These are phyloP conservation scores for Cetoscarus ocellatus DNA, from an alignment of 2,797 vertebrate species.

Conservation along the genomic window DNA sequence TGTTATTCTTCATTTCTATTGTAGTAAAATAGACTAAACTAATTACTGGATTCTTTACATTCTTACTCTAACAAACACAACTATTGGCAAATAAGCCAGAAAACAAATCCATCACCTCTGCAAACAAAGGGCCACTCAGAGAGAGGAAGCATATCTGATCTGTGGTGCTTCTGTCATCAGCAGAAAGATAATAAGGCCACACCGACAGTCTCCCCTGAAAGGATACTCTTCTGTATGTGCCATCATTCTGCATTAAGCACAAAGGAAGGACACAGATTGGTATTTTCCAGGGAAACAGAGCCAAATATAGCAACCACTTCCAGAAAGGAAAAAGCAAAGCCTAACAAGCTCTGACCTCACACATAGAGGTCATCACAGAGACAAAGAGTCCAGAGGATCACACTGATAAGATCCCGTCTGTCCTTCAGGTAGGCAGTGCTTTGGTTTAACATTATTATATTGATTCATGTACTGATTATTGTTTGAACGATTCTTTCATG, in stretches of 20 bases:
- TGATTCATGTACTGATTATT: not conserved
- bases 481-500: not conserved
- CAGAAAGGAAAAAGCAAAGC: constrained; percentile 49
- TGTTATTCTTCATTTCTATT: not conserved
- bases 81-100: constrained; percentile 6
- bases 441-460: constrained; percentile 4
- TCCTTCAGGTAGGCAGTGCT: not conserved
- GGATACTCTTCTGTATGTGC: constrained; percentile 57
- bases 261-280: constrained; percentile 48
- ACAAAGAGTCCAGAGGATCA: not conserved
- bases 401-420: constrained; percentile 4
- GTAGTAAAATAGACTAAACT: not conserved
- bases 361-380: not conserved
- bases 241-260: constrained; percentile 60
- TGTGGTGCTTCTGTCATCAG: constrained; percentile 34
- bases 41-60: constrained; percentile 15
- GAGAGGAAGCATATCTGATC: constrained; percentile 11
- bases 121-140: constrained; percentile 35
- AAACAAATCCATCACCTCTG: constrained; percentile 12
- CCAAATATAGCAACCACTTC: constrained; percentile 63
- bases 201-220: constrained; percentile 26
- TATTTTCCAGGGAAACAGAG: constrained; percentile 56
- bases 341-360: constrained; percentile 36
- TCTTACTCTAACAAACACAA: constrained; percentile 1
- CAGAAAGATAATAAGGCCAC: constrained; percentile 46